These are phyloP conservation scores for Adrianichthys oophorus DNA, from an alignment of 2,797 vertebrate genomes.

Conservation along the genomic window DNA sequence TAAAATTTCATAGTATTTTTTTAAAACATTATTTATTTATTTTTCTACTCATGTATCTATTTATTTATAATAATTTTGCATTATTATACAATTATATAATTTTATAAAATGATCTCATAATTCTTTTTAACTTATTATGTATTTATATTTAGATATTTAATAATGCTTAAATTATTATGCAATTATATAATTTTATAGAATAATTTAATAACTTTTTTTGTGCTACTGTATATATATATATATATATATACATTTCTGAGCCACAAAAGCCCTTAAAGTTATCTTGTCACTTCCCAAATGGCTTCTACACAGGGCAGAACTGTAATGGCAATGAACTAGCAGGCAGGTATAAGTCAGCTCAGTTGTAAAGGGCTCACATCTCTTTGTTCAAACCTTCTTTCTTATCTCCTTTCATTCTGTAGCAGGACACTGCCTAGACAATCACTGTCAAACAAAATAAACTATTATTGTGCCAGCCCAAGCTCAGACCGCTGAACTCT, in stretches of 20 bases:
- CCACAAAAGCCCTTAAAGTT: slow-evolving; percentile 6
- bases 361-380: slow-evolving; percentile 15
- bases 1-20: too few relatives aligned
- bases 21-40: too few relatives aligned
- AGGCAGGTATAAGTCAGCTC: slow-evolving; percentile 5
- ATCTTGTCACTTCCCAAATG: slow-evolving; percentile 28
- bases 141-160: too few relatives aligned
- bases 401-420: slow-evolving; percentile 20
- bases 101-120: too few relatives aligned
- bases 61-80: too few relatives aligned
- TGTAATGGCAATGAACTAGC: slow-evolving; percentile 32
- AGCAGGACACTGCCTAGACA: slow-evolving; percentile 31
- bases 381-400: slow-evolving; percentile 33
- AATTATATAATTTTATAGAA: too few relatives aligned
- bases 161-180: too few relatives aligned
- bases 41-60: too few relatives aligned
- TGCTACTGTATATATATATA: slow-evolving; percentile 2
- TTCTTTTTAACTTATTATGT: too few relatives aligned
- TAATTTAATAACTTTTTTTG: too few relatives aligned
- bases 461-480: slow-evolving; percentile 18
- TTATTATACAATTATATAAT: too few relatives aligned
- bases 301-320: slow-evolving; percentile 28
- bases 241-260: slow-evolving; percentile 13
- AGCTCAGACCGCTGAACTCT: slow-evolving; percentile 14
- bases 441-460: slow-evolving; percentile 37